Conservation (phyloP, 2,888 invertebrate genomes). For the Deroplatys truncata region DNA sequence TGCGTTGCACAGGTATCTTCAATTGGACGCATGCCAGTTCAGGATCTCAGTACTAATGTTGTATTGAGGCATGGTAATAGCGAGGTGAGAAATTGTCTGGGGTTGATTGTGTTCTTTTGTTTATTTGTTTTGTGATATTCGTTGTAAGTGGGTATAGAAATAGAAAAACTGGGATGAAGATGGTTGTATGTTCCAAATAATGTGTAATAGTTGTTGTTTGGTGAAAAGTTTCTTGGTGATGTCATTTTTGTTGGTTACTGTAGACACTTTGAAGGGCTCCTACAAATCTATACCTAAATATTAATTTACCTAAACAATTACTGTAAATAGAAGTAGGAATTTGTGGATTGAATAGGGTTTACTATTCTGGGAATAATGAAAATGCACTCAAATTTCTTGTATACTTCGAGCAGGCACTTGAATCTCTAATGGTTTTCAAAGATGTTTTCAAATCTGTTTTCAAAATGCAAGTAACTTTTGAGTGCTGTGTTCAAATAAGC, state of each 20-base stretch:
- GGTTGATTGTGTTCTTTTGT: neutral
- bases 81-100: neutral
- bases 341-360: too few species aligned
- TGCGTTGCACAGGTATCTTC: neutral
- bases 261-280: neutral
- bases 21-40: neutral
- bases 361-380: too few species aligned
- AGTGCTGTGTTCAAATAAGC: too few species aligned
- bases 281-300: neutral
- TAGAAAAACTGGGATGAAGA: neutral
- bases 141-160: neutral
- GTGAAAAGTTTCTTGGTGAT: neutral
- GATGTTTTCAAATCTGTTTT: too few species aligned
- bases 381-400: too few species aligned
- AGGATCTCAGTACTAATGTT: neutral
- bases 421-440: too few species aligned
- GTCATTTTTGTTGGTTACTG: neutral
- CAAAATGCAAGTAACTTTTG: too few species aligned
- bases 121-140: neutral
- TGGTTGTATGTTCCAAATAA: neutral
- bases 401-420: too few species aligned
- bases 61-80: neutral
- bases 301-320: too few species aligned
- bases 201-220: neutral
- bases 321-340: too few species aligned